Base-by-base conservation (phyloP, 2,797 vertebrate species). In the Lagodon rhomboides region DNA sequence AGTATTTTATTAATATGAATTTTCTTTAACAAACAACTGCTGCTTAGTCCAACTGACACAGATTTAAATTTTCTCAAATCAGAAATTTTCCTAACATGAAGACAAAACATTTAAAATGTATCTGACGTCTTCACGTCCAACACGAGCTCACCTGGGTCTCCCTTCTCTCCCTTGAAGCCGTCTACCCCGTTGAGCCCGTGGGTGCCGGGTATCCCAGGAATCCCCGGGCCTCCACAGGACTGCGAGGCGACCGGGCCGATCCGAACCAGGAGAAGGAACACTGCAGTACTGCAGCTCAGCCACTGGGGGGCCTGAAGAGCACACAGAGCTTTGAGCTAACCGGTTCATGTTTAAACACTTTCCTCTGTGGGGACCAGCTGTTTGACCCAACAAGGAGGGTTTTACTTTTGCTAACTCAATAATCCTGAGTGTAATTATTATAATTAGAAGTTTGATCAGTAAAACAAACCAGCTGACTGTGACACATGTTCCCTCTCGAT, bases 201-300 rank as follows among this genome's bases (percentile, higher is more conserved):
- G 23, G 34, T 50, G 17, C 93, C 93, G 0, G 92, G 93, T 11
- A 90, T 77, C 44, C 93, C 93, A 12, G 86, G 93, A 27, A 87
- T 60, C 53, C 93, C 93, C 0, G 82, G 67, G 5, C 0, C 0
- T 11, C 73, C 76, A 20, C 91, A 93, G 60, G 68, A 50, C 69
- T 93, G 87, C 0, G 79, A n/a, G 43, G 16, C 0, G 0, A 49
- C 84, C 0, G 18, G 78, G 11, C 12, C 0, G 3, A 85, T 2
- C 1, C 69, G 69, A 18, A 60, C 34, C 17, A 79, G 0, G 27
- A 93, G 77, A 41, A 92, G 58, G n/a, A 90, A 10, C 3, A 12
- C 84, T 60, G 89, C 88, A 80, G 82, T 70, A 34, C 77, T 16
- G 71, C 77, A 85, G 51, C 55, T 82, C 74, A 85, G 76, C 92